phyloP scores from a whole-genome alignment of 2,113 vertebrate genomes.

The Alligator sinensis region DNA sequence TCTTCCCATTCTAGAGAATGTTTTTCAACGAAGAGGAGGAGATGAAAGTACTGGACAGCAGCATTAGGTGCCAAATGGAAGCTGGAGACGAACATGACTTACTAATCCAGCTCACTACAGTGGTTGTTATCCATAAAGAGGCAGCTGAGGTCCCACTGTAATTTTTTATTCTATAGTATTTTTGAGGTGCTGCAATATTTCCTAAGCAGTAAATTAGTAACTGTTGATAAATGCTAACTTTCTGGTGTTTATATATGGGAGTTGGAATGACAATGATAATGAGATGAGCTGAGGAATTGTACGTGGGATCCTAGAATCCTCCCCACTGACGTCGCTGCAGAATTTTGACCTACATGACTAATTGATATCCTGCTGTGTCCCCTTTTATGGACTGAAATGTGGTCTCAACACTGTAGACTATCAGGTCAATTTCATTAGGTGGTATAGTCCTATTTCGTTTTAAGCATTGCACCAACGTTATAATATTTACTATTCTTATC shows the following conservation, averaged over 20 bases:
- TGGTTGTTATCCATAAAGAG: background rate
- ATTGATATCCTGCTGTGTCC: background rate
- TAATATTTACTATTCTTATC: background rate
- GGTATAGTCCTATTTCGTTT: conserved; percentile 12
- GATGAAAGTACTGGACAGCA: background rate
- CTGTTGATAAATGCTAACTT: background rate
- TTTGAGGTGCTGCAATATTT: background rate
- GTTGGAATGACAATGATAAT: too few species aligned
- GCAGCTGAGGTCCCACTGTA: background rate
- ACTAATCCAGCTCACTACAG: background rate
- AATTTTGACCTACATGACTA: background rate
- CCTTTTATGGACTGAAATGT: background rate
- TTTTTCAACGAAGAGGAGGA: background rate
- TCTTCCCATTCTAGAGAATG: background rate
- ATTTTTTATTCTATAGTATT: background rate
- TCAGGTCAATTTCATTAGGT: conserved; percentile 17
- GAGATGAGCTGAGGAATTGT: too few species aligned
- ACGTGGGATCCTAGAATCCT: too few species aligned
- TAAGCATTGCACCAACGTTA: background rate
- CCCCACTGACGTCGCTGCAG: background rate
- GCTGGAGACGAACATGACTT: background rate
- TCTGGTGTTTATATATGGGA: too few species aligned
- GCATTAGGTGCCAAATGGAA: background rate
- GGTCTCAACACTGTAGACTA: conserved; percentile 11
- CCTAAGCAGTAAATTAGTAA: background rate